Base-by-base conservation (phyloP, 2,888 invertebrate species). In the Plutella xylostella region DNA sequence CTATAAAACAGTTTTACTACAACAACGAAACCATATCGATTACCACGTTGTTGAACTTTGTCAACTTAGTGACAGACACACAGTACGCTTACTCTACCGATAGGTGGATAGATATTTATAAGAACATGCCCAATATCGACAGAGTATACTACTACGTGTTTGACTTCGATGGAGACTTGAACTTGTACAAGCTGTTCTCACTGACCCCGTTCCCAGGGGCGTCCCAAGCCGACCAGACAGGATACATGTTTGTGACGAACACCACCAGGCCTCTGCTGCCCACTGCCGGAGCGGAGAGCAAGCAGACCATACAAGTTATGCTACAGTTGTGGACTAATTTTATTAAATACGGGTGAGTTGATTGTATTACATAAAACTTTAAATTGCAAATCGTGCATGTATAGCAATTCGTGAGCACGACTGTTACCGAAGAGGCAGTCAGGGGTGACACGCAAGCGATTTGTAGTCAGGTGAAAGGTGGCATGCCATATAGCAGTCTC, bases 1-100 rank as follows among this genome's bases (percentile, higher is more conserved):
- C 51, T 1, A 58, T 67, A 5, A 45, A 46, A 21, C 12, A 60
- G 19, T 54, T 56, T 46, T 65, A 67, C 44, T 65, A 63, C 37
- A 47, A 53, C 6, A 48, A 44, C 22, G 31, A 38, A 1, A 45
- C 52, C 15, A 55, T 55, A 43, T 37, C 51, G 14, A 51, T 54
- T 4, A 37, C 18, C 4, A 48, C 40, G 1, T 14, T 49, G 9
- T 22, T 40, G 25, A 31, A 34, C 15, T 45, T 50, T 21, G 43
- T 55, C 7, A 51, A 60, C 7, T 46, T 53, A 12, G 47, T 54
- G 11, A 50, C 57, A 9, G 58, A 60, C 39, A 51, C 50, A n/a
- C 50, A 55, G 22, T 56, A 54, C 41, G 40, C 47, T 30, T 53
- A 54, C 11, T 42, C 46, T 17, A 46, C 45, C 5, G 46, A 56